These are phyloP conservation scores for Micrastur ruficollis DNA, from an alignment of 2,797 vertebrate species.

Conservation along the genomic window DNA sequence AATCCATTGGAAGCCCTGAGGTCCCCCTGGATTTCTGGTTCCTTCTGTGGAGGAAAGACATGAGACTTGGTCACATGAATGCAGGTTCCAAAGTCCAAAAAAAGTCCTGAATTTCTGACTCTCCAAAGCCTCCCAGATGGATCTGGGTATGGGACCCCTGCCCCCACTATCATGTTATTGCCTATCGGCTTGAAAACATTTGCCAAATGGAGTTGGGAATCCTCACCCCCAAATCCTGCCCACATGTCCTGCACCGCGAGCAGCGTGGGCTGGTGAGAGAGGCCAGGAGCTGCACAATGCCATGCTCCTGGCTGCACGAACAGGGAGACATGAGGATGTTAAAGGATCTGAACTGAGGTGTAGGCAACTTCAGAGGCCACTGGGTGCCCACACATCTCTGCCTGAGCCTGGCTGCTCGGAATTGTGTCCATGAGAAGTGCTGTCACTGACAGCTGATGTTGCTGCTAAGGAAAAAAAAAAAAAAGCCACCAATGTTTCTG, in stretches of 20 bases:
- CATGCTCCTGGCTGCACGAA: not conserved
- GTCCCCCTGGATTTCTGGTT: not conserved
- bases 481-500: not conserved
- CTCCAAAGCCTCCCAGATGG: not conserved
- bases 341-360: not conserved
- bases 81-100: not conserved
- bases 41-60: not conserved
- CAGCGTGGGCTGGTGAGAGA: not conserved
- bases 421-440: not conserved
- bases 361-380: not conserved
- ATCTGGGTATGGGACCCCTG: not conserved
- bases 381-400: not conserved
- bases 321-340: not conserved
- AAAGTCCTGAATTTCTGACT: not conserved
- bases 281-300: not conserved
- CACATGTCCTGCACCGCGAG: not conserved
- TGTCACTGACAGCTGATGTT: not conserved
- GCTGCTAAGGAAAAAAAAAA: not conserved
- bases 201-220: not conserved
- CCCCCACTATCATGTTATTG: accelerated
- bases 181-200: not conserved
- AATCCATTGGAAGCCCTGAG: not conserved
- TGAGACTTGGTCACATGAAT: not conserved
- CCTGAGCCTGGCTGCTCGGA: not conserved
- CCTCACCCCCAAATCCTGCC: not conserved